Conservation (phyloP, 2,113 vertebrate genomes). For the Rhinolophus ferrumequinum region DNA sequence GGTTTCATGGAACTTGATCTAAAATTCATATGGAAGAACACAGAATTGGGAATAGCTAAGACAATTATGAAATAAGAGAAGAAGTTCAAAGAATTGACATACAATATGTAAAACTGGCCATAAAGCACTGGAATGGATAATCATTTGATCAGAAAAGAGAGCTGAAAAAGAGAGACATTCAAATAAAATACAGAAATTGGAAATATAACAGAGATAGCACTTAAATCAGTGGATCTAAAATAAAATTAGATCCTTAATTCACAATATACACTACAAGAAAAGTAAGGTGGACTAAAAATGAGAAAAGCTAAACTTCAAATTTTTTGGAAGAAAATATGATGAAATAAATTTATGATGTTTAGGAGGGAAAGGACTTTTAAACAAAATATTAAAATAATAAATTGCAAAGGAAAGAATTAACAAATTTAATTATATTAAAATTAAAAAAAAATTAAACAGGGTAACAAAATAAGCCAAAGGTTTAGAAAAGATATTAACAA, state of each 20-base stretch:
- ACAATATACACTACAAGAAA: background rate
- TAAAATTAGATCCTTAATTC: background rate
- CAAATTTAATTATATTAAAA: background rate
- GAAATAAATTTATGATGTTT: background rate
- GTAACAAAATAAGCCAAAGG: background rate
- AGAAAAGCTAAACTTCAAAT: conserved; percentile 4
- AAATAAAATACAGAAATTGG: background rate
- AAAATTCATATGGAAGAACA: background rate
- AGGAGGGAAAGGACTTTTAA: background rate
- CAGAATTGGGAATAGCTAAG: background rate
- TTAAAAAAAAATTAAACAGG: background rate
- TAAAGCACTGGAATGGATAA: background rate
- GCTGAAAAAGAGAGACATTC: background rate
- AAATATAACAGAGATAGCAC: background rate
- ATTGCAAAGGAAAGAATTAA: conserved; percentile 4
- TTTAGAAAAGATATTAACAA: background rate
- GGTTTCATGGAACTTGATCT: background rate
- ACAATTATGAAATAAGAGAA: background rate
- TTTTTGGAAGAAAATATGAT: background rate
- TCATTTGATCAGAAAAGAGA: background rate
- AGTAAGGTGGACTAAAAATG: background rate
- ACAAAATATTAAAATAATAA: conserved; percentile 11
- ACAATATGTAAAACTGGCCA: background rate
- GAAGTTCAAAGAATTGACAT: background rate
- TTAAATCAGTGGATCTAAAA: background rate